phyloP scores from a whole-genome alignment of 2,113 vertebrate species.

The Cichladusa arquata region DNA sequence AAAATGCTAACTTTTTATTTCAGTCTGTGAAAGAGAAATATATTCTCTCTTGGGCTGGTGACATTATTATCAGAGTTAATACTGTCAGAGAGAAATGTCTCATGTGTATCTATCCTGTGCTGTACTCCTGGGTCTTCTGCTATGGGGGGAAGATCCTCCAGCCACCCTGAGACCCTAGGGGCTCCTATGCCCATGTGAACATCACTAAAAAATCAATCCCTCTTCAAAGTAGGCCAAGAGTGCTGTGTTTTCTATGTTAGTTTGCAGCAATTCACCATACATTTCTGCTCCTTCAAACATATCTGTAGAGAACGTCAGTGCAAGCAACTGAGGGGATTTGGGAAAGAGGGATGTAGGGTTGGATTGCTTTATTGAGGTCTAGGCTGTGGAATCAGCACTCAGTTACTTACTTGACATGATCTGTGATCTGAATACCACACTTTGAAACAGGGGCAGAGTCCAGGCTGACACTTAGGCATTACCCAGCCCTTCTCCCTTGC shows the following conservation, averaged over 20 bases:
- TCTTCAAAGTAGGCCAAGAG: neutral
- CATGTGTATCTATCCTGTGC: neutral
- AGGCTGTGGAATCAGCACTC: neutral
- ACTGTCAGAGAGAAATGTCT: neutral
- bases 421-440: neutral
- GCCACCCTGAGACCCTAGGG: neutral
- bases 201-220: neutral
- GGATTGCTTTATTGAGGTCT: neutral
- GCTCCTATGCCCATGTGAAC: neutral
- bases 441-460: neutral
- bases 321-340: neutral
- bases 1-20: constrained; percentile 27
- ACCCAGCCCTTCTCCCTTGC: neutral
- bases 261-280: neutral
- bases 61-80: neutral
- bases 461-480: neutral
- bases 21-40: neutral
- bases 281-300: neutral
- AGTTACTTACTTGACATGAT: neutral
- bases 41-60: neutral
- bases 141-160: neutral
- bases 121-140: neutral
- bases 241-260: neutral
- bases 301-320: neutral
- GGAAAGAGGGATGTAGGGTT: neutral